Evolutionary conservation across 2,888 invertebrate genomes (phyloP), one percentile per base, ranked within the genome.

Genomic region (Scaptomyza caliginosa): DNA sequence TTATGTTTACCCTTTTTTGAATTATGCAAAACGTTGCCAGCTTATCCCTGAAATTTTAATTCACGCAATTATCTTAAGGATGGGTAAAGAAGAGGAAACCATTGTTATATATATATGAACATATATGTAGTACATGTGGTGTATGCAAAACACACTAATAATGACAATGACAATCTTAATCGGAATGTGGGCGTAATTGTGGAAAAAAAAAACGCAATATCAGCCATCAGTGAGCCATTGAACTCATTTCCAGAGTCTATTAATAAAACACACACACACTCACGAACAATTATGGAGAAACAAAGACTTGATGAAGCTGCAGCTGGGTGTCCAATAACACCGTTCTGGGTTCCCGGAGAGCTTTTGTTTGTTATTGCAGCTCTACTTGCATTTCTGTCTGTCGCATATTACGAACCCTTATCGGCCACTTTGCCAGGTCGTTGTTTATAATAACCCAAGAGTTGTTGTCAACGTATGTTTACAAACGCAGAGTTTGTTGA

Each of bases 401-500:
- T 24, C 13, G 65, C 50, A 42, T 42, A 40, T 56, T 49, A n/a
- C 2, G 64, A 68, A 58, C 57, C 52, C 79, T 79, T 80, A 80
- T 80, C 79, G 80, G 80, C 43, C 74, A 79, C 65, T 74, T 74
- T 64, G 55, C 46, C 68, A 49, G 51, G 38, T 49, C 42, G 67
- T 38, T 50, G 56, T 50, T 64, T 57, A 66, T 66, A 40, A 28
- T 39, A 64, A 64, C 11, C 50, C 8, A 17, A 56, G 28, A 56
- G 56, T 32, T 59, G 74, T 77, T 81, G 79, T 73, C 83, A 74
- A 71, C 66, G 60, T 57, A 62, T 68, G 68, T 81, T 77, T 67
- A 72, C 55, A 68, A 38, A 48, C 23, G 51, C 28, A 40, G 60
- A 68, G 79, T 79, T 79, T 79, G 72, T 79, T 79, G 79, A 79